Percentiles rank a stretch among this genome's conserved stretches.
These are phyloP conservation scores for Pocillopora damicornis DNA, from an alignment of 64 coral and sea anemone species.

Conservation along the genomic window DNA sequence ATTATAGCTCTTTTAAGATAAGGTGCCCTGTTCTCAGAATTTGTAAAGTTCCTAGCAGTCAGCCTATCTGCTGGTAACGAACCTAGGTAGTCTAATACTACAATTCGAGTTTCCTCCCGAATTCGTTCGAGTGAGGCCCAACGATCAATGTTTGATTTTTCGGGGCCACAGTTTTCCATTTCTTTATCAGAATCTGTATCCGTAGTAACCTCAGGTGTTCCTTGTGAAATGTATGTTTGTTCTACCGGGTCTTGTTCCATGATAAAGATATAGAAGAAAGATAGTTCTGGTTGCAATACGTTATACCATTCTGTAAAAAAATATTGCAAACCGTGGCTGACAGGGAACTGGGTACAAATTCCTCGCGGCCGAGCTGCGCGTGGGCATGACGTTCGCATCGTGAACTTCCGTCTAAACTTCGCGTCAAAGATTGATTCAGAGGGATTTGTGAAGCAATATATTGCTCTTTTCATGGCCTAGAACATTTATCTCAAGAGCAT, in stretches of 20 bases:
- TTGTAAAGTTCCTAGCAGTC: slow-evolving; percentile 71
- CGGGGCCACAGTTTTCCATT: background rate
- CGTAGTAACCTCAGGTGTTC: slow-evolving; percentile 14
- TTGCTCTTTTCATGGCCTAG: too few species aligned
- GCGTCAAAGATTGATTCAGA: too few species aligned
- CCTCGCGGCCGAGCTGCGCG: background rate
- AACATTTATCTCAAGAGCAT: too few species aligned
- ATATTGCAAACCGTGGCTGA: too few species aligned
- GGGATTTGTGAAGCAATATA: too few species aligned
- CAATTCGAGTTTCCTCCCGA: slow-evolving; percentile 84
- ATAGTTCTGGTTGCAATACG: too few species aligned
- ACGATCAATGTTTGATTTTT: slow-evolving; percentile 19
- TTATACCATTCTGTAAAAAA: too few species aligned
- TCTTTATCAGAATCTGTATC: slow-evolving; percentile 24
- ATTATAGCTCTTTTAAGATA: slow-evolving; percentile 49
- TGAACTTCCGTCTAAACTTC: too few species aligned
- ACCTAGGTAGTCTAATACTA: slow-evolving; percentile 73
- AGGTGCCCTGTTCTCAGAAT: slow-evolving; percentile 51
- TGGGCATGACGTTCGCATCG: too few species aligned
- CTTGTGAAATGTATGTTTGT: slow-evolving; percentile 23
- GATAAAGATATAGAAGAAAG: too few species aligned
- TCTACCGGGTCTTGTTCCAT: slow-evolving; percentile 25
- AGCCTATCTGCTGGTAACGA: slow-evolving; percentile 74
- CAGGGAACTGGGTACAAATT: background rate
- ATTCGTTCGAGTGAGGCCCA: slow-evolving; percentile 67